These are phyloP conservation scores for Micronycteris hirsuta DNA, from an alignment of 2,113 vertebrate genomes.

Conservation along the genomic window DNA sequence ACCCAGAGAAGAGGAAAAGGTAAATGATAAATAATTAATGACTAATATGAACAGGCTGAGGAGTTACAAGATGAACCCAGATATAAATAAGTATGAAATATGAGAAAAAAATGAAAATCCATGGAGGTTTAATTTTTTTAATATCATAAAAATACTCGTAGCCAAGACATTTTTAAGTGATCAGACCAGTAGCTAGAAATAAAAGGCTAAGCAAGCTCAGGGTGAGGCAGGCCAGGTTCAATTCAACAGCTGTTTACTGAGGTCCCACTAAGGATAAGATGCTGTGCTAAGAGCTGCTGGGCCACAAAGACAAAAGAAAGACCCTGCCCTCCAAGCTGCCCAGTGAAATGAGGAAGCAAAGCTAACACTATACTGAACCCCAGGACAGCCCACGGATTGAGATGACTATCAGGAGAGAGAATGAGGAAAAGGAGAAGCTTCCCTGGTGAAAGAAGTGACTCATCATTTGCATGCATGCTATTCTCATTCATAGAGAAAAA, in stretches of 20 bases:
- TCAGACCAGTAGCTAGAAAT: neutral
- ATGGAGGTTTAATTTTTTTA: neutral
- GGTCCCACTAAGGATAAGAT: neutral
- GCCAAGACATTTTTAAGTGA: neutral
- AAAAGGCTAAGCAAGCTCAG: neutral
- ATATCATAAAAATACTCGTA: constrained; percentile 3
- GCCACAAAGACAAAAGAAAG: neutral
- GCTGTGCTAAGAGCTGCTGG: neutral
- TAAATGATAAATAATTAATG: neutral
- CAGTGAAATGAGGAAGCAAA: neutral
- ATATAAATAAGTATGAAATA: neutral
- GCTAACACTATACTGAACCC: neutral
- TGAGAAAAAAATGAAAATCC: neutral
- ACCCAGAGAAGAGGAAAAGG: neutral
- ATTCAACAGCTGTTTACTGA: neutral
- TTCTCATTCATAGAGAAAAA: neutral
- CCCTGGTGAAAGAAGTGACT: neutral
- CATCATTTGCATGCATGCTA: neutral
- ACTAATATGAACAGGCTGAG: neutral
- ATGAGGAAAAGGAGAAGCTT: neutral
- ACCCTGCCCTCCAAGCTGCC: neutral
- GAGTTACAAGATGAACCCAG: neutral
- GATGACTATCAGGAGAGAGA: neutral
- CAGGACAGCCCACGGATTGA: neutral
- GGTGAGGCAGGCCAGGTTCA: neutral